Conservation (phyloP, 2,113 vertebrate genomes). For the Fukomys damarensis region DNA sequence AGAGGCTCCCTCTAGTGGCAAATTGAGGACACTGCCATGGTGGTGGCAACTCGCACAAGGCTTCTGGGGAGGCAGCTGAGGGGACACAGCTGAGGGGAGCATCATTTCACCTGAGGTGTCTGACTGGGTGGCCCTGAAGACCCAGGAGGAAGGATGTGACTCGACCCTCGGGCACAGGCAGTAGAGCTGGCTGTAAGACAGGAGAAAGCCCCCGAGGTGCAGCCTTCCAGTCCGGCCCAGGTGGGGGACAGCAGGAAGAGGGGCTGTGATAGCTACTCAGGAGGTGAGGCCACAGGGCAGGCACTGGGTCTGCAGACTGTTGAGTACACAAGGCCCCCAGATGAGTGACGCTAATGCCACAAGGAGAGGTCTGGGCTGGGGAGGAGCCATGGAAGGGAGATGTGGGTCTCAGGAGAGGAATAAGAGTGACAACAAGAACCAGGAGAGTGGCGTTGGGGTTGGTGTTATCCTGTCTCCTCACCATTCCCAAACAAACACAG, state of each 20-base stretch:
- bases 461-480: neutral
- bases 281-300: neutral
- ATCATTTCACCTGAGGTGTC: neutral
- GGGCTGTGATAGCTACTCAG: neutral
- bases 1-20: constrained; percentile 85
- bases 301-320: neutral
- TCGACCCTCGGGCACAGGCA: neutral
- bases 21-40: neutral
- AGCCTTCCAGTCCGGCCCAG: neutral
- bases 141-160: neutral
- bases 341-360: neutral
- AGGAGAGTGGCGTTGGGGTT: neutral
- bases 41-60: neutral
- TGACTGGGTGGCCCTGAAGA: neutral
- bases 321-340: neutral
- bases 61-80: neutral
- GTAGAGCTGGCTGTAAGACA: neutral
- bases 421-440: neutral
- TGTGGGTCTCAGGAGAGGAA: too few relatives aligned
- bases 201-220: neutral
- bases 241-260: neutral
- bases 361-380: neutral
- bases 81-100: neutral
- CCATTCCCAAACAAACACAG: neutral
- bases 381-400: neutral